Percentiles rank a stretch among this genome's conserved stretches.
phyloP scores from a whole-genome alignment of 2,113 vertebrate genomes.

The Pseudorectes ferrugineus region DNA sequence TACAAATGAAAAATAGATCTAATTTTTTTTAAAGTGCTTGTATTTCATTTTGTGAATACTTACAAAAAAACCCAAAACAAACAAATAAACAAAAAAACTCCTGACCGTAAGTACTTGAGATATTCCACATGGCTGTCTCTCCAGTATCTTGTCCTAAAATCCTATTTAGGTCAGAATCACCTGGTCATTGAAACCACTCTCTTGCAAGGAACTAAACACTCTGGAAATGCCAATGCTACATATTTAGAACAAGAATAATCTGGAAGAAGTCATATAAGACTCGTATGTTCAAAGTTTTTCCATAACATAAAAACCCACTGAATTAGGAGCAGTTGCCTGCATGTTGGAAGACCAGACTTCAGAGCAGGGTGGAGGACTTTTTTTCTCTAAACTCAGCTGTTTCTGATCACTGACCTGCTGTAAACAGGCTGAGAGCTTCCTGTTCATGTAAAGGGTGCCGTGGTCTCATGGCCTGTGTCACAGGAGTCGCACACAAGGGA shows the following conservation, averaged over 20 bases:
- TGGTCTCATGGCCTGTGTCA: rapidly evolving
- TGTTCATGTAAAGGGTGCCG: rapidly evolving
- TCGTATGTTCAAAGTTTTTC: background rate
- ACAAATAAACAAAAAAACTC: rapidly evolving
- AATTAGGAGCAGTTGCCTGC: background rate
- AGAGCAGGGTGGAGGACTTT: background rate
- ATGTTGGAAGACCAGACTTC: background rate
- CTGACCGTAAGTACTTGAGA: background rate
- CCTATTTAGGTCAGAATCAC: background rate
- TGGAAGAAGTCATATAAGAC: background rate
- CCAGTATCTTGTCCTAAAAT: background rate
- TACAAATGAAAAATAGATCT: background rate
- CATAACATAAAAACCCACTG: background rate
- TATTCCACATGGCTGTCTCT: background rate
- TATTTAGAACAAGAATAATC: background rate
- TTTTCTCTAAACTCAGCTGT: background rate
- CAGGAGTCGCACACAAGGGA: background rate
- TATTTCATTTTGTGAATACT: background rate
- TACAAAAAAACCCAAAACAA: background rate
- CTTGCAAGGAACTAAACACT: background rate
- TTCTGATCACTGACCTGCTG: background rate
- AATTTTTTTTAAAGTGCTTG: background rate
- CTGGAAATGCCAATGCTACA: background rate
- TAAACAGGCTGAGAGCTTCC: background rate
- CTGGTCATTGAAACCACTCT: background rate